Base-by-base conservation (phyloP, 1,140 invertebrate species). In the Leguminivora glycinivorella region DNA sequence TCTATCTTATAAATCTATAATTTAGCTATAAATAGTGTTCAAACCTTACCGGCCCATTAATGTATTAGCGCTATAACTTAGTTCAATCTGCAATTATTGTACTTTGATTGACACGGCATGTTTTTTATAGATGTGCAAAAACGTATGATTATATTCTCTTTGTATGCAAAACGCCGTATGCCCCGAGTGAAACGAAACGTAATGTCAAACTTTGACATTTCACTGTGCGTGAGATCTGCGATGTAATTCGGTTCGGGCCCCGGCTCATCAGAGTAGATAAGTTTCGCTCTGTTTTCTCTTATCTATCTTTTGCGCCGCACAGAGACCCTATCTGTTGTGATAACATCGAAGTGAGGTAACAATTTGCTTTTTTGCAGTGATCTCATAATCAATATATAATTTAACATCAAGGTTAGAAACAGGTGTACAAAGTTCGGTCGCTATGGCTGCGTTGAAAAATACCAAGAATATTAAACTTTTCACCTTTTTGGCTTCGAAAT, bases 361-460 rank as follows among this genome's bases (percentile, higher is more conserved):
- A 52, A 52, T 19, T 22, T 5, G 17, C 47, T 2, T 22, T 52
- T 22, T 52, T 52, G 17, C 47, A 52, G 47, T 52, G n/a, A 9
- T 19, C 19, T 22, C n/a, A 52, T 52, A 19, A 52, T 52, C 47
- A 52, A 22, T 52, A 52, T 17, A 52, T 52, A 52, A 19, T 52
- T 52, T 52, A 22, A 22, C 47, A 52, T n/a, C 19, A 17, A 43
- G 67, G 67, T 43, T 63, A 63, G 26, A 63, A 63, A 63, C 29
- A 63, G 58, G 58, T 63, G 58, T 63, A 34, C 58, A 63, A 63
- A 63, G 58, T 63, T 63, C 58, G 58, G 26, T 29, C 58, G 29
- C 19, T 70, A 91, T 91, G 89, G 83, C 89, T 80, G 86, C 83
- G 67, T 56, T 89, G 52, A 88, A 84, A 56, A 86, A 76, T 56